Evolutionary conservation across 2,888 invertebrate genomes (phyloP).

Genomic region (Hipparchia semele): DNA sequence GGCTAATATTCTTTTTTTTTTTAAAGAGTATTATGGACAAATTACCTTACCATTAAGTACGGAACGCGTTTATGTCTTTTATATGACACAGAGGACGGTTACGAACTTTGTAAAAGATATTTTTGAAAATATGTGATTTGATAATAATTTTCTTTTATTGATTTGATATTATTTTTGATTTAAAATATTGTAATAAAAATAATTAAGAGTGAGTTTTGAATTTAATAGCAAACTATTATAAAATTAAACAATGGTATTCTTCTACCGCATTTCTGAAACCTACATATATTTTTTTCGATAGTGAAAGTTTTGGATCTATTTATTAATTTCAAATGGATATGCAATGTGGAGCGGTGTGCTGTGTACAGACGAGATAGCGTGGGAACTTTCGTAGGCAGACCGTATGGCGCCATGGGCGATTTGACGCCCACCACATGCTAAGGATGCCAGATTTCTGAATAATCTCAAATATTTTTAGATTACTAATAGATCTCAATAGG

Average conservation of each 20-base stretch:
- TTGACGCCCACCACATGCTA: slow-evolving; percentile 35
- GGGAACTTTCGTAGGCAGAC: slow-evolving; percentile 68
- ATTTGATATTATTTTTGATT: too few relatives aligned
- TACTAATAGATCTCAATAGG: neutral
- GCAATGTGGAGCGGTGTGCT: slow-evolving; percentile 45
- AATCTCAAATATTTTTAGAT: neutral
- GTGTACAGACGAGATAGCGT: slow-evolving; percentile 51
- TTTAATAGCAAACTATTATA: too few relatives aligned
- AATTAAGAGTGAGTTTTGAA: too few relatives aligned
- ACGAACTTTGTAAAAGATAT: too few relatives aligned
- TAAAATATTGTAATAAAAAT: too few relatives aligned
- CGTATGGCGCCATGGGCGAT: slow-evolving; percentile 66
- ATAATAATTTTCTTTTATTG: too few relatives aligned
- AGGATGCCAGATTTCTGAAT: slow-evolving; percentile 6
- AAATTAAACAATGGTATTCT: too few relatives aligned
- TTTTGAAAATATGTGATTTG: too few relatives aligned
- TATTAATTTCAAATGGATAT: slow-evolving; percentile 61
- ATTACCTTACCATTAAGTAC: neutral
- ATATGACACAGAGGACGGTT: neutral
- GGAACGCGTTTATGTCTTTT: neutral
- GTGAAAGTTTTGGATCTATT: slow-evolving; percentile 46
- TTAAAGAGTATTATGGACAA: too few relatives aligned
- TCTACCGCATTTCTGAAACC: too few relatives aligned
- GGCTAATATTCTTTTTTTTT: too few relatives aligned
- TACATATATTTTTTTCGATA: slow-evolving; percentile 21